phyloP scores from a whole-genome alignment of 2,797 vertebrate species.

The Catharus ustulatus region DNA sequence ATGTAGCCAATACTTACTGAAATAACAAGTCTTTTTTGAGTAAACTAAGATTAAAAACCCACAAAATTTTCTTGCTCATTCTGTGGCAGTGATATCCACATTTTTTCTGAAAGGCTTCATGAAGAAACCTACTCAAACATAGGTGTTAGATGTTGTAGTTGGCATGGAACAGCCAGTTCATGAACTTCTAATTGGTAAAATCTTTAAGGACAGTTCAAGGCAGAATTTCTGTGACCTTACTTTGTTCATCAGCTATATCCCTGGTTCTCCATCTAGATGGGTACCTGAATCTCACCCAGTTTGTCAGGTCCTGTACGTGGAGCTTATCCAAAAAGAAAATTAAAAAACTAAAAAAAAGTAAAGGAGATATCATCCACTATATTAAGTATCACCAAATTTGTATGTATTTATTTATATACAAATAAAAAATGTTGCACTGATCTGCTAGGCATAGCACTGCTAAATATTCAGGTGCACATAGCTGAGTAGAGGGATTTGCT shows the following conservation, averaged over 20 bases:
- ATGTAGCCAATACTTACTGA: background rate
- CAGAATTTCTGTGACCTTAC: background rate
- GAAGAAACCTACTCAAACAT: background rate
- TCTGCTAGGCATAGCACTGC: background rate
- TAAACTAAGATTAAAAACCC: background rate
- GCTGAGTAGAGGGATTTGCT: background rate
- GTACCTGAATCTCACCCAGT: background rate
- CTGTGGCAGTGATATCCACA: background rate
- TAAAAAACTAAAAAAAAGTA: fast-evolving
- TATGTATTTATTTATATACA: background rate
- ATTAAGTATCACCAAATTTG: background rate
- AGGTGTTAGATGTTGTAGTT: background rate
- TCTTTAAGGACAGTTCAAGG: background rate
- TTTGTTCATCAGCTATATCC: background rate
- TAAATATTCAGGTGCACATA: background rate
- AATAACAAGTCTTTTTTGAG: background rate
- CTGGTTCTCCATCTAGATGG: background rate
- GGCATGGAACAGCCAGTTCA: background rate
- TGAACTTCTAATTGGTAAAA: background rate
- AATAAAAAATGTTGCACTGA: background rate
- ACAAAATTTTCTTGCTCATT: background rate
- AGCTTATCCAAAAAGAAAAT: background rate
- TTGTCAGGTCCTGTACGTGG: background rate
- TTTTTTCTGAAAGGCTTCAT: background rate
- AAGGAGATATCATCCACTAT: background rate